Base-by-base conservation (phyloP, 2,797 vertebrate genomes). In the Lepilemur septentrionalis region DNA sequence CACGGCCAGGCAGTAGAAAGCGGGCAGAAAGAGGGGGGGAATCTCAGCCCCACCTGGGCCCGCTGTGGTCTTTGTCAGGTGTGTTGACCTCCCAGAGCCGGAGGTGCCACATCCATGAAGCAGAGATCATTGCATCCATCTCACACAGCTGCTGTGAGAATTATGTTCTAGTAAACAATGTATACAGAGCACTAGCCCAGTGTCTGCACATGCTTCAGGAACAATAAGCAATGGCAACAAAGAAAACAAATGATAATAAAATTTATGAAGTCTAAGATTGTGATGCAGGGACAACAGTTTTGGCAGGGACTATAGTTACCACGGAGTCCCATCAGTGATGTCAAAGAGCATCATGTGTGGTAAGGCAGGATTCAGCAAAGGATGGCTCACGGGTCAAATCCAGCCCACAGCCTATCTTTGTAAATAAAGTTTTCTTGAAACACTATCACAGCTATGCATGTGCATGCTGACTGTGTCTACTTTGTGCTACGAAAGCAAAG, bases 101-200 rank as follows among this genome's bases (percentile, higher is more conserved):
- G 23, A 57, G 48, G 0, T 5, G 14, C 17, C 12, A 20, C 1
- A 3, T 7, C 30, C 35, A 3, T 1, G 32, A 14, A 12, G 52
- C 13, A 43, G 81, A 41, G 38, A 11, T 38, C 46, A 59, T 0
- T 0, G 0, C 11, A 4, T 10, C 69, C 20, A 5, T 7, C 0
- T 48, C 63, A 25, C 43, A 20, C 7, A 20, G 35, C 7, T 12
- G 0, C 32, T 75, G 14, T 1, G 35, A 82, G 76, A 38, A 41
- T 59, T 4, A 7, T 0, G 0, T 7, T n/a, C 20, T 23, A 2
- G 4, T 10, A 18, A 38, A 15, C 5, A 4, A 11, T 0, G 7
- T 13, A 10, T 18, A 14, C 0, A 8, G 12, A 8, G 32, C 35
- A 1, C 30, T 4, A 22, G n/a, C 17, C 55, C 0, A 5, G 48